These are phyloP conservation scores for Anoura caudifer DNA, from an alignment of 2,113 vertebrate genomes.

Conservation along the genomic window DNA sequence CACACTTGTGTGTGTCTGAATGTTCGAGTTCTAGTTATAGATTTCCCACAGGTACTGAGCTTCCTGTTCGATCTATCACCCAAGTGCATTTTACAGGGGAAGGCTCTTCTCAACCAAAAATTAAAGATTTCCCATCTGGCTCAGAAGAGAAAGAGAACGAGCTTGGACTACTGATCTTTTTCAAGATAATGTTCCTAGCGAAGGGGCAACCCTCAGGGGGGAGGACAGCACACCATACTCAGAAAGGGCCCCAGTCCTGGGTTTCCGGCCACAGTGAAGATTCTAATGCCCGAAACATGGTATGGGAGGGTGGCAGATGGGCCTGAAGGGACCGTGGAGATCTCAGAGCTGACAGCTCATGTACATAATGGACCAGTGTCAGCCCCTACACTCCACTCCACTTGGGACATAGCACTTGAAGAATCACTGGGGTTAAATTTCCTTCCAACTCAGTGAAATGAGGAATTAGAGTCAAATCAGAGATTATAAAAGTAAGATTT, in stretches of 20 bases:
- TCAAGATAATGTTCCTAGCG: background rate
- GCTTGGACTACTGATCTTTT: background rate
- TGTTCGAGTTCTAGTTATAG: background rate
- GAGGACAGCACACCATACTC: background rate
- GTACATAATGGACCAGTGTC: background rate
- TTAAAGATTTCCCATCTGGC: background rate
- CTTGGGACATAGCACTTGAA: background rate
- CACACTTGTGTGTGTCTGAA: background rate
- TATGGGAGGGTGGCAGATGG: background rate
- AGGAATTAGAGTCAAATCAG: background rate
- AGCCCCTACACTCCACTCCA: background rate
- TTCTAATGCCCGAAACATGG: background rate
- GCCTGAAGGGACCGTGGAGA: background rate
- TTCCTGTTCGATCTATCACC: background rate
- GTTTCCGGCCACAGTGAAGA: background rate
- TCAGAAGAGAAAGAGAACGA: background rate
- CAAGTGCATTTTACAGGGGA: background rate
- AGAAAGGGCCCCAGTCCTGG: background rate
- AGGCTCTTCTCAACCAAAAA: background rate
- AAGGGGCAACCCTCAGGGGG: background rate
- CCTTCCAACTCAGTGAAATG: background rate
- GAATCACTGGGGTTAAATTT: background rate
- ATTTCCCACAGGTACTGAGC: background rate
- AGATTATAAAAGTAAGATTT: background rate
- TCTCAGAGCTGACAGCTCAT: background rate